phyloP scores from a whole-genome alignment of 2,888 invertebrate genomes.

The Lottia scabra region DNA sequence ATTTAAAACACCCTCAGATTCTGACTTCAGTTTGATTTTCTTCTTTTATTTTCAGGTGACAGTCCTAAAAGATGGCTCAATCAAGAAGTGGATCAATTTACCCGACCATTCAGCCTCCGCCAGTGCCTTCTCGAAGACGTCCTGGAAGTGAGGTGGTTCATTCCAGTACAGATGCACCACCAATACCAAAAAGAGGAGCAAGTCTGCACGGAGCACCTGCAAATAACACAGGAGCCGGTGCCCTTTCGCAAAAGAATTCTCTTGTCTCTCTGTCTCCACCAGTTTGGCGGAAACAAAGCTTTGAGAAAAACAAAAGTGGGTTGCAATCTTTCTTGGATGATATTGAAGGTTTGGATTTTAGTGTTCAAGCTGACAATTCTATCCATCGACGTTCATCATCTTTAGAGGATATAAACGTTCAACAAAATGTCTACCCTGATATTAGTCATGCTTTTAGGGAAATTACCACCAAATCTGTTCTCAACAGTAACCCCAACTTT shows the following conservation, averaged over 20 bases:
- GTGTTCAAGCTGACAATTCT: neutral
- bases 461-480: constrained; percentile 12
- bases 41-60: no score
- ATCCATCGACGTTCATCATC: constrained; percentile 25
- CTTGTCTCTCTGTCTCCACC: constrained; percentile 34
- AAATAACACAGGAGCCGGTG: neutral
- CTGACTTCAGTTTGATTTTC: no score
- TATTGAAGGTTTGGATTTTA: constrained; percentile 53
- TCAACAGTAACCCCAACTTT: neutral
- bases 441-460: constrained; percentile 55
- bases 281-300: neutral
- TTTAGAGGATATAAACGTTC: constrained; percentile 30
- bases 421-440: constrained; percentile 47
- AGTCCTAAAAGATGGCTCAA: neutral
- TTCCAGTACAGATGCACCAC: neutral
- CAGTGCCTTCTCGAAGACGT: constrained; percentile 10
- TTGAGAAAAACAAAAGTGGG: neutral
- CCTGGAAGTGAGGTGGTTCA: neutral
- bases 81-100: neutral
- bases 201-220: neutral
- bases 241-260: constrained; percentile 19
- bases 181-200: neutral
- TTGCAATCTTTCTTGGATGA: constrained; percentile 34
- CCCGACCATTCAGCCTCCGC: constrained; percentile 8
- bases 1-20: no score